Conservation (phyloP, 2,888 invertebrate genomes). For the Cyaniris semiargus region DNA sequence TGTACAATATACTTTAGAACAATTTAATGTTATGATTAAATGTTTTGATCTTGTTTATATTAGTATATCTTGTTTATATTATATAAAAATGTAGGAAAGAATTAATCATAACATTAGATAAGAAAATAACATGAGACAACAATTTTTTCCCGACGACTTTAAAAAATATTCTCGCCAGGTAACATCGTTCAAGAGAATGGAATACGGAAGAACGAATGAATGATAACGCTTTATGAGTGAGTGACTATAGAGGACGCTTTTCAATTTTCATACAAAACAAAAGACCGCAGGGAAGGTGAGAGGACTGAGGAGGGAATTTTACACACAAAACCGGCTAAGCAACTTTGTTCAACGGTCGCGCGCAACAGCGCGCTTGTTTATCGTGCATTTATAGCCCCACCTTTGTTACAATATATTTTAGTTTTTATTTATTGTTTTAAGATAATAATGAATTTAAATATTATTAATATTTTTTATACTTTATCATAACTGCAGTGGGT, state of each 20-base stretch:
- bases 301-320: constrained; percentile 51
- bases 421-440: not conserved
- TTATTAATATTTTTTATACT: not conserved
- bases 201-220: constrained; percentile 42
- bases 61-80: too few relatives aligned
- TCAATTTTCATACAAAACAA: constrained; percentile 46
- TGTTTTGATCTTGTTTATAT: too few relatives aligned
- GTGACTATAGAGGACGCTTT: constrained; percentile 59
- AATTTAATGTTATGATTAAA: too few relatives aligned
- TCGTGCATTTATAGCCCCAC: constrained; percentile 63
- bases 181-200: constrained; percentile 41
- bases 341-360: constrained; percentile 76
- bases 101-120: too few relatives aligned
- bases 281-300: constrained; percentile 54
- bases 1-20: too few relatives aligned
- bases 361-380: constrained; percentile 67
- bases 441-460: not conserved
- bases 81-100: too few relatives aligned
- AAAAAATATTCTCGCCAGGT: not conserved
- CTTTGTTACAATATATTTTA: constrained; percentile 59
- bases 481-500: not conserved
- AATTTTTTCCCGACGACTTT: not conserved
- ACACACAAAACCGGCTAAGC: constrained; percentile 73
- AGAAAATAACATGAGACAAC: not conserved
- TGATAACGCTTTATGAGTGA: constrained; percentile 37